These are phyloP conservation scores for Trilocha varians DNA, from an alignment of 2,888 invertebrate genomes.

Conservation along the genomic window DNA sequence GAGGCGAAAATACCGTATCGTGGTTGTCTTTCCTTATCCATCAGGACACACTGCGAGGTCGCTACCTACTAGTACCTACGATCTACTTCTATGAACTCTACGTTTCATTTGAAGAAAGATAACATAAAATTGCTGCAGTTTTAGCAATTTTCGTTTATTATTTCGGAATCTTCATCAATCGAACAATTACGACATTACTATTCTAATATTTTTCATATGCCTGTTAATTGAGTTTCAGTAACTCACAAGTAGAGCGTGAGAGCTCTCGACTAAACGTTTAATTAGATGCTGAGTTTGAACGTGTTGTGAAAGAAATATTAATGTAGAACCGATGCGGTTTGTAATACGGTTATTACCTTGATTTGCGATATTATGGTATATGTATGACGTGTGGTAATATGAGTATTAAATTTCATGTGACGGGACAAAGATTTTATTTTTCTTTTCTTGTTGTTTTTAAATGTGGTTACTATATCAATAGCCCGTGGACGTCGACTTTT, in stretches of 20 bases:
- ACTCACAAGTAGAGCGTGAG: constrained; percentile 44
- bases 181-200: constrained; percentile 31
- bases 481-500: no score
- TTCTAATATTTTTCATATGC: constrained; percentile 22
- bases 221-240: constrained; percentile 35
- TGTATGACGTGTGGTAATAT: neutral
- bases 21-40: no score
- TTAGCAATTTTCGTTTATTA: no score
- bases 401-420: neutral
- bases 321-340: constrained; percentile 1
- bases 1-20: no score
- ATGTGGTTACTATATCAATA: no score
- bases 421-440: no score
- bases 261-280: constrained; percentile 21
- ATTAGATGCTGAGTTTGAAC: constrained; percentile 15
- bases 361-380: constrained; percentile 3
- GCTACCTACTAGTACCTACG: no score
- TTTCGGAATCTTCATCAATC: constrained; percentile 9
- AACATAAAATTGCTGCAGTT: no score
- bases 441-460: no score
- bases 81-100: no score
- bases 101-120: no score
- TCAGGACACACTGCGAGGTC: no score
- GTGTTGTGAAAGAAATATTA: constrained; percentile 6
- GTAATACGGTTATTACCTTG: neutral